Base-by-base conservation (phyloP, 1,140 invertebrate species). In the Hylaeus anthracinus region DNA sequence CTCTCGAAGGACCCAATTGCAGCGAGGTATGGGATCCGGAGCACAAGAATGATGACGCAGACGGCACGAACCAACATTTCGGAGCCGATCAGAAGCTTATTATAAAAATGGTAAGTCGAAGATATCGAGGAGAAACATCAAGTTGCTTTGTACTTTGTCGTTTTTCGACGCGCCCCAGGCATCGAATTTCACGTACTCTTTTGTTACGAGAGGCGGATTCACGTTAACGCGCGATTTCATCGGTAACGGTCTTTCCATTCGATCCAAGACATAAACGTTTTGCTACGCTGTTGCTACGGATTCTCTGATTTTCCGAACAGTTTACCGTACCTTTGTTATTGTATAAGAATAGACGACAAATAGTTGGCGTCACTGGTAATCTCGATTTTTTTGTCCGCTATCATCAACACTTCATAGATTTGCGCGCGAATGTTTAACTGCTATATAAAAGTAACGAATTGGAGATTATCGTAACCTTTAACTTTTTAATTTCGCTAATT, bases 81-180 rank as follows among this genome's bases (percentile, higher is more conserved):
- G 92, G 91, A 60, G 91, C 92, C 26, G 93, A 94, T 72, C 93
- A 94, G 82, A 94, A 94, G 77, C 90, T 94, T 64, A 93, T 94
- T 63, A 93, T 94, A 74, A 93, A 93, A 90, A 94, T 94, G 93
- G 92, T 93, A 86, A 86, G 83, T 89, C 51, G 9, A 12, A 61
- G 14, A 37, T 53, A 61, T 63, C 6, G 14, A 43, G 15, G 9
- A 9, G 26, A 41, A 26, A 26, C 26, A 14, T 51, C n/a, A 8
- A 60, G 3, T 63, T 41, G 39, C 8, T 14, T 55, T 10, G 1
- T 48, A 4, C 5, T 14, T 15, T 41, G 55, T 56, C 37, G 26
- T 5, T 73, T 12, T 39, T 14, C 6, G n/a, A 6, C 43, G 43
- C 12, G 15, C 10, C 39, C 0, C 5, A 39, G 8, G 10, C 63